phyloP scores from a whole-genome alignment of 2,888 invertebrate species.

The Escarpia spicata region DNA sequence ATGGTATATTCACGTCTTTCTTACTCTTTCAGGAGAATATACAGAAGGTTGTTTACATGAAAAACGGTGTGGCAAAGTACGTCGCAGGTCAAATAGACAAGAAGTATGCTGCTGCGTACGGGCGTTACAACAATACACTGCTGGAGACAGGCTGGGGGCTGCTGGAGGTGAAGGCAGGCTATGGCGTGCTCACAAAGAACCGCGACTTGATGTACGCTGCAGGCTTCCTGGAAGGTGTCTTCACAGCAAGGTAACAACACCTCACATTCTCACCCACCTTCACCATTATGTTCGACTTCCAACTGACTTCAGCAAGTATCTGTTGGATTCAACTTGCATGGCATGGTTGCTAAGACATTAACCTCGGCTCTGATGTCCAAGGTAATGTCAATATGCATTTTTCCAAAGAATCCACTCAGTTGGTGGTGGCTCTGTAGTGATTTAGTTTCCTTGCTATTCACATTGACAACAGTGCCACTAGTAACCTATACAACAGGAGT shows the following conservation, averaged over 20 bases:
- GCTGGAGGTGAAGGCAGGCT: slow-evolving; percentile 55
- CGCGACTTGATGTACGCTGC: slow-evolving; percentile 57
- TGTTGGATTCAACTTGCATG: too few relatives aligned
- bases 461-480: too few relatives aligned
- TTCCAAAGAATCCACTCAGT: too few relatives aligned
- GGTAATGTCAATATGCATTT: too few relatives aligned
- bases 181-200: slow-evolving; percentile 43
- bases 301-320: too few relatives aligned
- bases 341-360: too few relatives aligned
- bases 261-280: not conserved
- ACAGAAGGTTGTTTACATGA: slow-evolving; percentile 30
- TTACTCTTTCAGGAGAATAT: slow-evolving; percentile 27
- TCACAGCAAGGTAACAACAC: slow-evolving; percentile 55
- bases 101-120: slow-evolving; percentile 49
- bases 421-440: too few relatives aligned
- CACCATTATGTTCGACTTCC: not conserved
- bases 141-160: slow-evolving; percentile 59
- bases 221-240: slow-evolving; percentile 56
- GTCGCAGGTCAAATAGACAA: slow-evolving; percentile 35
- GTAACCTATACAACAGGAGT: too few relatives aligned
- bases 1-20: not conserved
- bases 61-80: not conserved
- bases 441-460: too few relatives aligned
- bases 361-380: too few relatives aligned
- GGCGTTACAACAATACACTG: slow-evolving; percentile 54